Evolutionary conservation across 1,140 invertebrate species (phyloP).

Genomic region (Uloborus diversus): DNA sequence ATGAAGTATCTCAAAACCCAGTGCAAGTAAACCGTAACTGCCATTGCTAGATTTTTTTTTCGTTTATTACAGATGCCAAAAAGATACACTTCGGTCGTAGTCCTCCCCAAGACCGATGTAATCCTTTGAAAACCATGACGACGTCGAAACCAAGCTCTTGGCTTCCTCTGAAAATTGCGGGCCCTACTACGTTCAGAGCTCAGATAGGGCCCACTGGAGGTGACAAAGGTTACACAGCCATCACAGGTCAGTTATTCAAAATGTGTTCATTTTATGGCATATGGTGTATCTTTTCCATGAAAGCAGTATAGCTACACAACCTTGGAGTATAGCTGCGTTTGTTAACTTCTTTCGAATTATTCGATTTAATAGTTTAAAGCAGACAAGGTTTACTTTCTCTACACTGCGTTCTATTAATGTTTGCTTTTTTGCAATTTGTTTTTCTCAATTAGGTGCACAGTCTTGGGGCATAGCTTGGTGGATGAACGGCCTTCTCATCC

Average conservation of each 20-base stretch:
- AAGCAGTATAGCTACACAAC: no score
- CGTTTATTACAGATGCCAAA: conserved; percentile 67
- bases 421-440: not conserved
- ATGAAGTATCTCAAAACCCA: no score
- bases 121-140: not conserved
- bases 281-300: no score
- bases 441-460: conserved; percentile 76
- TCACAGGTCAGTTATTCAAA: conserved; percentile 60
- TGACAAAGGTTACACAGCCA: conserved; percentile 59
- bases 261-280: no score
- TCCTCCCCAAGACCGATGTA: conserved; percentile 60
- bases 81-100: conserved; percentile 73
- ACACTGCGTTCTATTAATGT: no score
- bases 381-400: not conserved
- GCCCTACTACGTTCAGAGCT: conserved; percentile 57
- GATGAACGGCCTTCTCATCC: conserved; percentile 92
- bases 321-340: no score
- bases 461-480: conserved; percentile 96
- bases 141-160: conserved; percentile 28
- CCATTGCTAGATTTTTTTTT: no score
- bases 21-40: no score
- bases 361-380: not conserved
- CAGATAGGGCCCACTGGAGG: conserved; percentile 61
- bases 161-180: conserved; percentile 32
- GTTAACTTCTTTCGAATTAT: conserved; percentile 6